A percentile compares a stretch with the other conserved stretches of the same genome.
phyloP scores from a whole-genome alignment of 1,140 invertebrate species.

The Berghia stephanieae region DNA sequence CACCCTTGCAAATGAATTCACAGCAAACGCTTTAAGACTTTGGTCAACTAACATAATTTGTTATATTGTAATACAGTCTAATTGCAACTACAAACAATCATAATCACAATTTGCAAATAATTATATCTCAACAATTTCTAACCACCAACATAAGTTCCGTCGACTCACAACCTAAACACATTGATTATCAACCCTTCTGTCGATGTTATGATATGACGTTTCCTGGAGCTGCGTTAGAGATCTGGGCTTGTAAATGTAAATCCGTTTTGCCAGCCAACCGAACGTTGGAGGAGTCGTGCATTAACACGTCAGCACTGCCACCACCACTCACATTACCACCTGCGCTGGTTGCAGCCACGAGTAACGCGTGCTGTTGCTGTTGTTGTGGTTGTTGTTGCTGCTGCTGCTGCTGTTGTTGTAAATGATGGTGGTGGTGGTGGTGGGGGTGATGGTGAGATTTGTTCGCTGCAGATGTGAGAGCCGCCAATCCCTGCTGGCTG shows the following conservation, averaged over 20 bases:
- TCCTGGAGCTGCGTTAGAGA: conserved; percentile 34
- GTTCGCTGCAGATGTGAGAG: conserved; percentile 28
- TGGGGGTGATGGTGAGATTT: conserved; percentile 34
- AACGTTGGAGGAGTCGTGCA: not conserved
- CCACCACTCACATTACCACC: conserved; percentile 12
- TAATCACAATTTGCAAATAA: too few species aligned
- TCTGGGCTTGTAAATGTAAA: conserved; percentile 39
- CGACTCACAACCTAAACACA: too few species aligned
- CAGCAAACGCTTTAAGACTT: too few species aligned
- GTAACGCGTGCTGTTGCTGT: conserved; percentile 40
- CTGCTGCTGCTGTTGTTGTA: conserved; percentile 41
- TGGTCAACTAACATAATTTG: too few species aligned
- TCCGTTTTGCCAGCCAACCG: conserved; percentile 34
- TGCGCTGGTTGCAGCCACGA: conserved; percentile 45
- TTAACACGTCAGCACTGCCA: not conserved
- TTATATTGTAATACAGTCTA: too few species aligned
- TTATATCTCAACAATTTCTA: too few species aligned
- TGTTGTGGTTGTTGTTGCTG: conserved; percentile 28
- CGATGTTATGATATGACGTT: conserved; percentile 39
- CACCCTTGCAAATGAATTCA: too few species aligned
- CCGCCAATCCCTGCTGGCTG: conserved; percentile 39
- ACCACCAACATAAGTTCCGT: too few species aligned
- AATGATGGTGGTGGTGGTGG: too few species aligned
- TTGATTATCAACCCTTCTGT: too few species aligned
- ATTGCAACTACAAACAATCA: too few species aligned